Evolutionary conservation across 2,113 vertebrate genomes (phyloP).

Genomic region (Panthera uncia): DNA sequence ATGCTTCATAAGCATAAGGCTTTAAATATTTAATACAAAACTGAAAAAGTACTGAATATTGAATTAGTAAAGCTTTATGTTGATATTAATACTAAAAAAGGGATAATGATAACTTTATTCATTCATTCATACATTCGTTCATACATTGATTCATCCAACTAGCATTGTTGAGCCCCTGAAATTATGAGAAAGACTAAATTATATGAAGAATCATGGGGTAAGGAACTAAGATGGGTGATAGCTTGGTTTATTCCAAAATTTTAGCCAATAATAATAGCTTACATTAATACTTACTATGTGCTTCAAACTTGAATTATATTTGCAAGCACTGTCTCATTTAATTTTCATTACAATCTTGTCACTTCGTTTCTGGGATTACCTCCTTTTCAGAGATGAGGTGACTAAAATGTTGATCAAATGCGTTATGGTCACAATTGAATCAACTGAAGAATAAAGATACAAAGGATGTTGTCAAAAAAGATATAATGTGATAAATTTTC

Average conservation of each 20-base stretch:
- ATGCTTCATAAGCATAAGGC: background rate
- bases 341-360: background rate
- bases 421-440: background rate
- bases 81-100: slow-evolving; percentile 19
- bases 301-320: background rate
- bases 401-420: background rate
- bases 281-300: background rate
- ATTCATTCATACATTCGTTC: background rate
- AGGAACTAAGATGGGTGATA: fast-evolving
- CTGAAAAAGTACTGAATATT: background rate
- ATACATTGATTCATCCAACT: background rate
- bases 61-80: background rate
- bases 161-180: background rate
- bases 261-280: background rate
- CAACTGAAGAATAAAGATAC: background rate
- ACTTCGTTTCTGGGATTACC: background rate
- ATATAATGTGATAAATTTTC: background rate
- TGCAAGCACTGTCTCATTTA: background rate
- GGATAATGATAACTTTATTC: background rate
- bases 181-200: background rate
- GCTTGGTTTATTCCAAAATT: background rate
- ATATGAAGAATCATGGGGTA: background rate
- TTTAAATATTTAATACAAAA: slow-evolving; percentile 44
- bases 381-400: background rate
- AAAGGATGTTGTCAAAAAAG: background rate